Base-by-base conservation (phyloP, 2,888 invertebrate genomes). In the Mycalesis mineus region DNA sequence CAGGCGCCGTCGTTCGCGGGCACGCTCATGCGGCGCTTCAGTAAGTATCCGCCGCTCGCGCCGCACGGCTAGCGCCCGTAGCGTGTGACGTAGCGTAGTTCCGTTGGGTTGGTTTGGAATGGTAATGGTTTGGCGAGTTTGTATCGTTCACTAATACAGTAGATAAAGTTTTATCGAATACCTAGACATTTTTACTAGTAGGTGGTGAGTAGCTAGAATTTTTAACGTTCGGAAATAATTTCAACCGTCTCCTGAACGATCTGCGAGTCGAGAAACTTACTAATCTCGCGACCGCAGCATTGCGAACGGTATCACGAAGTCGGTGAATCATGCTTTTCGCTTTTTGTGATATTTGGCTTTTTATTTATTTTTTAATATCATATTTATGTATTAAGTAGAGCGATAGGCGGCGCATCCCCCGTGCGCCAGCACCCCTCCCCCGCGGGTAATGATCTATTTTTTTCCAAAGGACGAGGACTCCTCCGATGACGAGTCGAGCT, bases 1-100 rank as follows among this genome's bases (percentile, higher is more conserved):
- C 72, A 83, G 78, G 74, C 80, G 89, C 77, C 80, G 89, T 78
- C 93, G 63, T 93, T 94, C 90, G 93, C 94, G 71, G 94, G 94
- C 78, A 93, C 91, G 91, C 90, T 95, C 72, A 94, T 94, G 91
- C 92, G 95, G 82, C 93, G 95, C 91, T 95, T 95, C 93, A 95
- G 96, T 96, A 95, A 96, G 96, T 96, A 92, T 65, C 74, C 65
- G 64, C 70, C 65, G 82, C 69, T 67, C 75, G 68, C 72, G 63
- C 74, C 69, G 71, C 62, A 63, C 56, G 41, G 45, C 60, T 65
- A 65, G 64, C 64, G 60, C 61, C 61, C 73, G 73, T 77, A 75
- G 77, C 76, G 75, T 78, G 75, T 78, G 63, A 68, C 71, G 71
- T 84, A 83, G 77, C 69, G 77, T 85, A 84, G 84, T 73, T 65